Percentiles rank a stretch among this genome's conserved stretches.
These are phyloP conservation scores for Prunella himalayana DNA, from an alignment of 2,113 vertebrate genomes.

Conservation along the genomic window DNA sequence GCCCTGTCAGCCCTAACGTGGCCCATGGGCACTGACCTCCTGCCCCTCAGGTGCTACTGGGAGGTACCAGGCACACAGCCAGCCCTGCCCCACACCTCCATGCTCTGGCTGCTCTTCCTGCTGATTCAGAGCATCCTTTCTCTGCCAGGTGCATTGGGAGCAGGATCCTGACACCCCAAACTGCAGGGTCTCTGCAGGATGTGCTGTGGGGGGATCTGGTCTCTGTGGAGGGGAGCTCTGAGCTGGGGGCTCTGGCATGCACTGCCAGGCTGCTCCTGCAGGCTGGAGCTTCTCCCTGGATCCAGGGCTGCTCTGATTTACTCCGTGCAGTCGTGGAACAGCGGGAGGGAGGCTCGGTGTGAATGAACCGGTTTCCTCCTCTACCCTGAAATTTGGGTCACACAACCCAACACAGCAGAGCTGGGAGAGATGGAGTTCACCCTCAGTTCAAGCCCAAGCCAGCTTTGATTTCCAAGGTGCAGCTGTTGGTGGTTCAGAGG, in stretches of 20 bases:
- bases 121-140: neutral
- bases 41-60: neutral
- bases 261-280: neutral
- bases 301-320: neutral
- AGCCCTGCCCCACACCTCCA: fast-evolving
- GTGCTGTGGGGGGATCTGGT: fast-evolving
- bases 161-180: neutral
- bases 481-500: neutral
- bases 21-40: fast-evolving
- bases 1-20: neutral
- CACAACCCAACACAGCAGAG: neutral
- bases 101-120: neutral
- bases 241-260: neutral
- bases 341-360: neutral
- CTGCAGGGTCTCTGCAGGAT: neutral
- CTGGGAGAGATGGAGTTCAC: neutral
- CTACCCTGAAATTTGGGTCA: conserved; percentile 32
- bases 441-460: neutral
- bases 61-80: neutral
- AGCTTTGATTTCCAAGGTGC: neutral
- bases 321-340: neutral
- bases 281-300: neutral
- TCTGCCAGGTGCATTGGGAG: neutral
- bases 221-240: neutral
- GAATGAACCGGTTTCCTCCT: conserved; percentile 3